A percentile compares a stretch with the other conserved stretches of the same genome.
phyloP scores from a whole-genome alignment of 2,113 vertebrate genomes.

The Misgurnus anguillicaudatus region DNA sequence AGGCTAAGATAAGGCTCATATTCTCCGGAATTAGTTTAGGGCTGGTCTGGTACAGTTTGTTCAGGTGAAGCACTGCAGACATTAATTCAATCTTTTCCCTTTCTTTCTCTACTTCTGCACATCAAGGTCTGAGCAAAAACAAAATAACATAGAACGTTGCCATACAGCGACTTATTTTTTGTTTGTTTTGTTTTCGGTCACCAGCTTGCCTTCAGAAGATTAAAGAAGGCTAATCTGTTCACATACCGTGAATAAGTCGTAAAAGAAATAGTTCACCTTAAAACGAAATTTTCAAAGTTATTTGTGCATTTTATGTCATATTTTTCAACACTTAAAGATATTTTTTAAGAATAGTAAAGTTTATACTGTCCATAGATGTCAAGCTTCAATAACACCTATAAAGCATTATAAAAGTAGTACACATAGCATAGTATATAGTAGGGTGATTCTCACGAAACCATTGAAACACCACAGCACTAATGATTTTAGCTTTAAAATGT shows the following conservation, averaged over 20 bases:
- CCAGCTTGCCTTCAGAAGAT: background rate
- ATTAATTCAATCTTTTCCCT: constrained; percentile 21
- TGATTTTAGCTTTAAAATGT: too few relatives aligned
- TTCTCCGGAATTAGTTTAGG: constrained; percentile 45
- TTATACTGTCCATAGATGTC: too few relatives aligned
- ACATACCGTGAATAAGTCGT: background rate
- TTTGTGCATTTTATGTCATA: too few relatives aligned
- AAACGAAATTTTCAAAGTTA: too few relatives aligned
- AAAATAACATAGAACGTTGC: background rate
- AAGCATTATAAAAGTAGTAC: too few relatives aligned
- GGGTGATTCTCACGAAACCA: too few relatives aligned
- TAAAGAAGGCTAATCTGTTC: constrained; percentile 8
- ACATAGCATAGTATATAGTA: too few relatives aligned
- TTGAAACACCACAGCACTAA: too few relatives aligned
- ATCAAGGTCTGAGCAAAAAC: constrained; percentile 20
- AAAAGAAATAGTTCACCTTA: too few relatives aligned
- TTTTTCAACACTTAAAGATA: too few relatives aligned
- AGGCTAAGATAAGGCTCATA: constrained; percentile 55
- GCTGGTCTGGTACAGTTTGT: constrained; percentile 36
- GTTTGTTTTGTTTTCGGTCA: background rate
- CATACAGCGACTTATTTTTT: background rate
- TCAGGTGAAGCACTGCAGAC: constrained; percentile 27
- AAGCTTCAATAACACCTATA: too few relatives aligned
- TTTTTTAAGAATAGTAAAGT: too few relatives aligned
- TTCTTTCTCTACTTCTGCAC: background rate